Evolutionary conservation across 2,888 invertebrate genomes (phyloP), one percentile per base, ranked within the genome.

Genomic region (Trissoscelio sp.): DNA sequence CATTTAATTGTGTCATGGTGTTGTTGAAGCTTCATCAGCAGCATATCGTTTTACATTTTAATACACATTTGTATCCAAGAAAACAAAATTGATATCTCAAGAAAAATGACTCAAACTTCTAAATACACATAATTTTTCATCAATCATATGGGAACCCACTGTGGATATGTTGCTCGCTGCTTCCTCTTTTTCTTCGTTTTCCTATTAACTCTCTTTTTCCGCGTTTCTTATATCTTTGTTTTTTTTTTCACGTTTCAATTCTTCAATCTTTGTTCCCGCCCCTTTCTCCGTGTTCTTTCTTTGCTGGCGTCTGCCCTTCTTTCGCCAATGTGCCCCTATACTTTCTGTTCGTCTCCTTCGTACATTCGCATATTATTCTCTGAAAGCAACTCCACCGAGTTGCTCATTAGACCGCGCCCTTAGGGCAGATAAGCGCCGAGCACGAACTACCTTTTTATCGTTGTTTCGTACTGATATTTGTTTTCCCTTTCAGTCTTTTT

Each of bases 341-440:
- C 80, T 80, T 75, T 80, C 64, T 53, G 74, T 57, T 70, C 74
- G 74, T 74, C 74, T 80, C 69, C 74, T 74, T 66, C 80, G 74
- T 80, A 69, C 58, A 55, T 73, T 80, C 70, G 80, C 80, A 75
- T 80, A 80, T 80, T 80, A 80, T 80, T 66, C 75, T 48, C 64
- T 75, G 64, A 80, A 80, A 80, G 70, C 74, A 80, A 75, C 74
- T 70, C 62, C 66, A 55, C 64, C 74, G 79, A 80, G 74, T 74
- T 80, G 79, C 79, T 80, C 79, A 80, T 80, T 80, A 80, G 79
- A 73, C 79, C 79, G 79, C 79, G 57, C 79, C 79, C 79, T 74
- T 69, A 69, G 69, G 79, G 64, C 79, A 80, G 79, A 80, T 80
- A 74, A 74, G 74, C 67, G 62, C 69, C 66, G 60, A 73, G 55